Base-by-base conservation (phyloP, 2,888 invertebrate genomes). In the Brachylomia viminalis region DNA sequence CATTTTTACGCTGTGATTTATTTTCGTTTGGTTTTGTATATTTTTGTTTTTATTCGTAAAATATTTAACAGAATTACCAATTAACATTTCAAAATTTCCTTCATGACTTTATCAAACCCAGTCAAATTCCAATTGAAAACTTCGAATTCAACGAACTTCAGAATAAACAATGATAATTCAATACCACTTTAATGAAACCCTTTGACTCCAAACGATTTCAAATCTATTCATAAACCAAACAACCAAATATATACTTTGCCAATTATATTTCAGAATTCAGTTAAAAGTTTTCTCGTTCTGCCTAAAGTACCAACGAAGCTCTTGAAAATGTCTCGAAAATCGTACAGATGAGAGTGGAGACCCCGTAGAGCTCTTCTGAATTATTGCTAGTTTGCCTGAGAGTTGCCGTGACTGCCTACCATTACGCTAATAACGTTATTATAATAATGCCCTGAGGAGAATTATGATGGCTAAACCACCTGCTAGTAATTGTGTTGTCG, bases 381-480 rank as follows among this genome's bases (percentile, higher is more conserved):
- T 82, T 81, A 86, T 78, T 81, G 64, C 78, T 68, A 73, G 72
- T 69, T 76, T 69, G 62, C 77, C 58, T 45, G 68, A 78, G 75
- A 82, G 79, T 42, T 83, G 49, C 77, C 86, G 77, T 87, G 85
- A 83, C 83, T 85, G 67, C 70, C 49, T 56, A 65, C 80, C 62
- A 83, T 87, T 80, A 82, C 45, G 33, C n/a, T 80, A 79, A 83
- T 82, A 86, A 82, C 64, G 73, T 71, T 80, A 59, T 79, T 82
- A 82, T 78, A 52, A 82, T 79, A 76, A 85, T 61, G 62, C 73
- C 65, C 64, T 61, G 17, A 61, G 49, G 20, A 67, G 67, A 80
- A 74, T 85, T 82, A 77, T 77, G 68, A 75, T 68, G 52, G 71
- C n/a, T 59, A 54, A 79, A 82, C 65, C 74, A 77, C 72, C 78